Evolutionary conservation across 2,113 vertebrate genomes (phyloP), one percentile per base, ranked within the genome.

Genomic region (Callaeas wilsoni): DNA sequence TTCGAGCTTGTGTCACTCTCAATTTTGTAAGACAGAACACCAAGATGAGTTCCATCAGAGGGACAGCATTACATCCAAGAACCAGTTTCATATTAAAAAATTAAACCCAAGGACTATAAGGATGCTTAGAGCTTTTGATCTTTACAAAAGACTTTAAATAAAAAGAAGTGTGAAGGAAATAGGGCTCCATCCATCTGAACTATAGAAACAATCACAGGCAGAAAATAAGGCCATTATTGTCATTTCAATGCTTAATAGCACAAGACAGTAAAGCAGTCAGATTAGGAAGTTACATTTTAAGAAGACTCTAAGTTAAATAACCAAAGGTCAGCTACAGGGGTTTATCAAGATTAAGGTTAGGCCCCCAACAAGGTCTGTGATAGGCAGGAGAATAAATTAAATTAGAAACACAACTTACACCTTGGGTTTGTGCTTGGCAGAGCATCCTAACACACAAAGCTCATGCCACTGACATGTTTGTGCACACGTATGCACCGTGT

Each of bases 401-500:
- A 79, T 64, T n/a, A 85, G 57, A 78, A 94, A 89, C 47, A 84
- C 59, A 74, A 27, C 29, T 60, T 63, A 12, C 16, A 57, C 13
- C 53, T 68, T n/a, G 13, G 41, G 64, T 91, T 75, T 11, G 21
- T 21, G 69, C 47, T 70, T 16, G 0, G 62, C 44, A 56, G 37
- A 77, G 69, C 12, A 32, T 50, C 3, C 0, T 8, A 70, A 52
- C n/a, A 53, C 67, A 70, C 39, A 32, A 23, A 57, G 9, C 75
- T 70, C 2, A 0, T 20, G 53, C 8, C 2, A 9, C 49, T n/a
- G 63, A 26, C 17, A 4, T 2, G 44, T 23, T 18, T 87, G 81
- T 1, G 1, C 46, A 87, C 87, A 56, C 0, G 0, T 3, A 11
- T 4, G 30, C 49, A 41, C 13, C 0, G 0, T 23, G 26, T 26